Evolutionary conservation across 2,797 vertebrate genomes (phyloP), one percentile per base, ranked within the genome.

Genomic region (Bovichtus variegatus): DNA sequence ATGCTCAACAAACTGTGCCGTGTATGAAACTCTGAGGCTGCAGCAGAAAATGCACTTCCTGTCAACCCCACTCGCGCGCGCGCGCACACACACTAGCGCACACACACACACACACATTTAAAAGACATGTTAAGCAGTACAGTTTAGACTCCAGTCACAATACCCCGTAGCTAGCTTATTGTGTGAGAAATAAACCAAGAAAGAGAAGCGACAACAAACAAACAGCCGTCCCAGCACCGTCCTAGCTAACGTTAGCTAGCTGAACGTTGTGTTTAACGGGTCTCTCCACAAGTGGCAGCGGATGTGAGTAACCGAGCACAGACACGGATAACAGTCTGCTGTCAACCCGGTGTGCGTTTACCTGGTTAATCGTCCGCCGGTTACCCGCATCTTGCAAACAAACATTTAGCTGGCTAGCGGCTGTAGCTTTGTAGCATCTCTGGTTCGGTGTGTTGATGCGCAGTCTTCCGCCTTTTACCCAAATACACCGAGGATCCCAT

Each of bases 391-490:
- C 78, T 29, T 13, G 70, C 23, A 58, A n/a, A 59, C 31, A 16
- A 75, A 34, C 31, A 31, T 34, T 74, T 61, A 60, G 76, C 77
- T 65, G 50, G 76, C 74, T 82, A 74, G 53, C 82, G 72, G 74
- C 72, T 23, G 79, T 75, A 69, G 85, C 87, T 27, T 7, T 40
- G 58, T 83, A 84, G 82, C 90, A 80, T 80, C 88, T 44, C 83
- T 4, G 65, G 7, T 31, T 54, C 43, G 61, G 38, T 58, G 66
- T 76, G 81, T 75, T 84, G 75, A 72, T 85, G 2, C 89, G 87
- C 85, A 88, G 87, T 91, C 92, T 93, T 94, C 92, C 90, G 90
- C 90, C 88, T 92, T 89, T 72, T 31, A 13, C 78, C 82, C 78
- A 3, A 66, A 83, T 25, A 54, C 78, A 82, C 84, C 68, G 83